Conservation (phyloP, 2,888 invertebrate genomes). For the Zygogramma bicolorata region DNA sequence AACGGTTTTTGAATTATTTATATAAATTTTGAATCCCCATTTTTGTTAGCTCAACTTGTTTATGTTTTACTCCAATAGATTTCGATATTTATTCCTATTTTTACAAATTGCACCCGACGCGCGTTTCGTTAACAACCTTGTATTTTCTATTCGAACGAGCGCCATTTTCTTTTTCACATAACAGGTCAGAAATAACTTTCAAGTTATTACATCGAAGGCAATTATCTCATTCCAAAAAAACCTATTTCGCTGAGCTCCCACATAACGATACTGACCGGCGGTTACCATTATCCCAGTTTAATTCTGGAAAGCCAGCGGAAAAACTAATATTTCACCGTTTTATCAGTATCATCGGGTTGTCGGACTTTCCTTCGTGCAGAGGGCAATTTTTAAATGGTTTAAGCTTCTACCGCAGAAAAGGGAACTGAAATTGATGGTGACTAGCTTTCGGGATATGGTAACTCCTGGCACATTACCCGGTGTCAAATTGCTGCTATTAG, state of each 20-base stretch:
- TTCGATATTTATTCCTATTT: too few relatives aligned
- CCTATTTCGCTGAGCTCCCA: not conserved
- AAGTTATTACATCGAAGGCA: not conserved
- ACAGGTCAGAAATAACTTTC: too few relatives aligned
- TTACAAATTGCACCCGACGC: too few relatives aligned
- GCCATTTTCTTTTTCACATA: too few relatives aligned
- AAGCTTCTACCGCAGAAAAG: constrained; percentile 41
- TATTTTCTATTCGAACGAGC: too few relatives aligned
- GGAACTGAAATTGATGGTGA: constrained; percentile 47
- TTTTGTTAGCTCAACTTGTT: too few relatives aligned
- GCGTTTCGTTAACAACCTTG: too few relatives aligned
- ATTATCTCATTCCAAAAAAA: not conserved
- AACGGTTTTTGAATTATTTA: too few relatives aligned
- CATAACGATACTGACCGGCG: not conserved
- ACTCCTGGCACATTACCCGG: constrained; percentile 18
- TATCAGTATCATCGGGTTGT: constrained; percentile 27
- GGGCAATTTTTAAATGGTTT: constrained; percentile 30
- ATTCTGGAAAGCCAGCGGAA: constrained; percentile 16
- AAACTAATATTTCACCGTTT: constrained; percentile 28
- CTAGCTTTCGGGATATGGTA: constrained; percentile 35
- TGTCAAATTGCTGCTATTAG: constrained; percentile 25
- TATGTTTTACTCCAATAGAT: too few relatives aligned
- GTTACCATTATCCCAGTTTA: constrained; percentile 10
- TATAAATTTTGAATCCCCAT: too few relatives aligned
- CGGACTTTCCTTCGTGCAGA: constrained; percentile 22